Percentiles rank a stretch among this genome's conserved stretches.
Evolutionary conservation across 2,113 vertebrate genomes (phyloP).

Genomic region (Glareola pratincola): DNA sequence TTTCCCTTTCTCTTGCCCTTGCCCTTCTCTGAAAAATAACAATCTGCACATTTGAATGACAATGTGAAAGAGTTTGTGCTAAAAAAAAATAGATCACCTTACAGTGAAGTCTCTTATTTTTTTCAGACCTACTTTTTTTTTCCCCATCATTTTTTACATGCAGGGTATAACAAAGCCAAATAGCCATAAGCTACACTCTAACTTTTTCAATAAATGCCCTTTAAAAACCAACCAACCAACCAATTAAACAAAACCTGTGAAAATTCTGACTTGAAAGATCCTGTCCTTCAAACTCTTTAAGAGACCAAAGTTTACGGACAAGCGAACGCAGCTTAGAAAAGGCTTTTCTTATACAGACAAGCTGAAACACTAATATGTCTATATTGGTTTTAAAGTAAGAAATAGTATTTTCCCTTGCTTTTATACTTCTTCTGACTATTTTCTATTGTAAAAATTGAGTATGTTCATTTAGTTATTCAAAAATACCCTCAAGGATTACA

Average conservation of each 20-base stretch:
- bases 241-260: not conserved
- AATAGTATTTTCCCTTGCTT: not conserved
- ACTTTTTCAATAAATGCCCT: not conserved
- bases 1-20: not conserved
- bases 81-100: not conserved
- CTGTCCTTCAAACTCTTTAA: not conserved
- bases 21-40: not conserved
- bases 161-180: not conserved
- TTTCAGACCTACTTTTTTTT: not conserved
- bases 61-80: not conserved
- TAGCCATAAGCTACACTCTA: not conserved
- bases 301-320: not conserved
- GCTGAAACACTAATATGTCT: not conserved
- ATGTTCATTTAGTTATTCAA: not conserved
- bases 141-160: not conserved
- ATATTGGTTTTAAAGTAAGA: not conserved
- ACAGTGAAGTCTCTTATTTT: not conserved
- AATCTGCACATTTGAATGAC: not conserved
- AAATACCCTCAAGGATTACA: not conserved
- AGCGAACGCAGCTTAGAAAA: not conserved
- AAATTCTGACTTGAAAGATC: not conserved
- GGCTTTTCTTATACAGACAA: not conserved
- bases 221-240: not conserved
- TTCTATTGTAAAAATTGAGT: not conserved
- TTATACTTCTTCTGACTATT: not conserved